Percentiles rank a stretch among this genome's conserved stretches.
Evolutionary conservation across 2,888 invertebrate genomes (phyloP).

Genomic region (Drepana falcataria): DNA sequence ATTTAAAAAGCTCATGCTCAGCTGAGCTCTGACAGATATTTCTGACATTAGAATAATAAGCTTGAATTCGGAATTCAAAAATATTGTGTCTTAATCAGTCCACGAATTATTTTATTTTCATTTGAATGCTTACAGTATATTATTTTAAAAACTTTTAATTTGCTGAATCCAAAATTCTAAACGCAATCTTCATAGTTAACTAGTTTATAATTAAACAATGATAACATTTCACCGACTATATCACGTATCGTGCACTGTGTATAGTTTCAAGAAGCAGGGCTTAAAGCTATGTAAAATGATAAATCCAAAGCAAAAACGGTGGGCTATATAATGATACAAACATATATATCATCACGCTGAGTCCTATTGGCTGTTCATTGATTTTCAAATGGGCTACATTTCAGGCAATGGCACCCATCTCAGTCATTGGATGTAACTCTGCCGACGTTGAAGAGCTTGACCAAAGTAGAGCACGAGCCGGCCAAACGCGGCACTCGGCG

Average conservation of each 20-base stretch:
- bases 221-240: conserved; percentile 48
- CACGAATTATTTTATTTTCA: too few species aligned
- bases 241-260: conserved; percentile 41
- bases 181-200: too few species aligned
- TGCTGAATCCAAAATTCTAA: too few species aligned
- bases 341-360: conserved; percentile 9
- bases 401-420: conserved; percentile 56
- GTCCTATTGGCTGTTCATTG: not conserved
- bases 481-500: conserved; percentile 78
- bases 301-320: conserved; percentile 60
- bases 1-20: too few species aligned
- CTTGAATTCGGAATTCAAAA: not conserved
- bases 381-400: too few species aligned
- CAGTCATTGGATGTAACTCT: conserved; percentile 29
- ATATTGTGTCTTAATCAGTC: not conserved
- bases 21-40: too few species aligned
- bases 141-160: too few species aligned
- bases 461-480: conserved; percentile 68
- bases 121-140: too few species aligned
- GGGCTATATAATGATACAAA: conserved; percentile 15
- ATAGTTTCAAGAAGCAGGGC: conserved; percentile 55
- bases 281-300: conserved; percentile 62
- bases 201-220: conserved; percentile 14
- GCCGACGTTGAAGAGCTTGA: conserved; percentile 57
- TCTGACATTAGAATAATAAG: not conserved